These are phyloP conservation scores for Ormyrus pomaceus DNA, from an alignment of 2,888 invertebrate genomes.

Conservation along the genomic window DNA sequence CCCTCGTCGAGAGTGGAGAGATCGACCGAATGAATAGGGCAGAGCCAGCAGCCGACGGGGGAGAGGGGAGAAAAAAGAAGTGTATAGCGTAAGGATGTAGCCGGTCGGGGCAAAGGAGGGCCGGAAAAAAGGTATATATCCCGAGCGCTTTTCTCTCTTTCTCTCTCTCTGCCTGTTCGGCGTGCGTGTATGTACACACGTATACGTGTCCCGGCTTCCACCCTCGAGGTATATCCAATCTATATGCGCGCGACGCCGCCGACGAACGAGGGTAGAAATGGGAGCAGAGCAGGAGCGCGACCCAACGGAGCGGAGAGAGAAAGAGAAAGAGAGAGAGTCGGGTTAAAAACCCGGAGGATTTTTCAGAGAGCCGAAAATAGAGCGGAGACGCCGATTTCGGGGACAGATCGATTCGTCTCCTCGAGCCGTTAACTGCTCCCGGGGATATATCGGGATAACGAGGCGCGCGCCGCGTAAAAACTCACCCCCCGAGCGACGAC, in stretches of 20 bases:
- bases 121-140: background rate
- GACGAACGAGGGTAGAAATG: slow-evolving; percentile 29
- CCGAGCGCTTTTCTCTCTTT: background rate
- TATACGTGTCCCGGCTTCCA: slow-evolving; percentile 48
- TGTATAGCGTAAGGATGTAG: background rate
- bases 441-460: no score
- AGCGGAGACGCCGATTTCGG: no score
- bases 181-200: background rate
- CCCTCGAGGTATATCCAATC: slow-evolving; percentile 50
- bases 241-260: slow-evolving; percentile 26
- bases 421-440: no score
- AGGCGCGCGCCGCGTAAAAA: no score
- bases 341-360: no score
- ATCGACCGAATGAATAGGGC: slow-evolving; percentile 17
- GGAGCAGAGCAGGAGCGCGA: background rate
- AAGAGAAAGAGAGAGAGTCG: background rate
- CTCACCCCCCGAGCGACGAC: no score
- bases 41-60: no score
- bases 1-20: background rate
- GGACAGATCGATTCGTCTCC: no score
- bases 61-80: background rate
- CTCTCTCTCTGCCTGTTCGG: no score
- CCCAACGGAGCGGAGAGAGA: background rate
- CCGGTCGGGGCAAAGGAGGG: background rate
- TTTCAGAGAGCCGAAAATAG: background rate